A percentile compares a stretch with the other conserved stretches of the same genome.
These are phyloP conservation scores for Limenitis camilla DNA, from an alignment of 2,888 invertebrate species.

Conservation along the genomic window DNA sequence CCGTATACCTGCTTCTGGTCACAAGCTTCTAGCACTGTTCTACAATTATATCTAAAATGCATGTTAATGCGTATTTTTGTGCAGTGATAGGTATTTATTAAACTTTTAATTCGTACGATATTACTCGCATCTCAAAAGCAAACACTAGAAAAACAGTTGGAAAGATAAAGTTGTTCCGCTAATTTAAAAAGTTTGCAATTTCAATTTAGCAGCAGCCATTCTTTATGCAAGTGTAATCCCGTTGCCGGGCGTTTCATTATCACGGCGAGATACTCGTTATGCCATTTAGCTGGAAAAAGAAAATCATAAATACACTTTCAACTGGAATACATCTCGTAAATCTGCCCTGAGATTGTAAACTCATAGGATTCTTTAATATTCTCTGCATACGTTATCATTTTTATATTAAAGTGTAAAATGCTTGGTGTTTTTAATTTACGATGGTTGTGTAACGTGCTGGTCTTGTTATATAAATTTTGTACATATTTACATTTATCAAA, in stretches of 20 bases:
- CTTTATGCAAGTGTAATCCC: constrained; percentile 40
- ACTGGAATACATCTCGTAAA: constrained; percentile 62
- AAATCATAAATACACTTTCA: constrained; percentile 43
- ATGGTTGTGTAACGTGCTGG: too few relatives aligned
- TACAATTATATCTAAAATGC: too few relatives aligned
- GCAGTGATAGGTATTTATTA: not conserved
- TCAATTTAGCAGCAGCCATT: constrained; percentile 50
- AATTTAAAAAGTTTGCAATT: constrained; percentile 55
- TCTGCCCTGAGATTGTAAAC: constrained; percentile 48
- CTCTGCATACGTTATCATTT: constrained; percentile 37
- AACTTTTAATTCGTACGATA: not conserved
- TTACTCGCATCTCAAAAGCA: not conserved
- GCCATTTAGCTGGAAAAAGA: constrained; percentile 49
- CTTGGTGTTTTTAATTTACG: constrained; percentile 23
- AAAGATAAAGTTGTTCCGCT: constrained; percentile 11
- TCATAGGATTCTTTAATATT: constrained; percentile 46
- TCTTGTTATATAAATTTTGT: too few relatives aligned
- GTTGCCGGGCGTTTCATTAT: constrained; percentile 46
- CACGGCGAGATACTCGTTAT: constrained; percentile 57
- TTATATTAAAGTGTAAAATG: constrained; percentile 16
- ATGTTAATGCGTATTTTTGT: too few relatives aligned
- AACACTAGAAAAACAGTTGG: constrained; percentile 1
- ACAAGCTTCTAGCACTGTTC: too few relatives aligned
- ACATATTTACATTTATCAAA: too few relatives aligned
- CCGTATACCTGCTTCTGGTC: too few relatives aligned